phyloP scores from a whole-genome alignment of 2,888 invertebrate genomes.

The Galerucella nymphaeae region DNA sequence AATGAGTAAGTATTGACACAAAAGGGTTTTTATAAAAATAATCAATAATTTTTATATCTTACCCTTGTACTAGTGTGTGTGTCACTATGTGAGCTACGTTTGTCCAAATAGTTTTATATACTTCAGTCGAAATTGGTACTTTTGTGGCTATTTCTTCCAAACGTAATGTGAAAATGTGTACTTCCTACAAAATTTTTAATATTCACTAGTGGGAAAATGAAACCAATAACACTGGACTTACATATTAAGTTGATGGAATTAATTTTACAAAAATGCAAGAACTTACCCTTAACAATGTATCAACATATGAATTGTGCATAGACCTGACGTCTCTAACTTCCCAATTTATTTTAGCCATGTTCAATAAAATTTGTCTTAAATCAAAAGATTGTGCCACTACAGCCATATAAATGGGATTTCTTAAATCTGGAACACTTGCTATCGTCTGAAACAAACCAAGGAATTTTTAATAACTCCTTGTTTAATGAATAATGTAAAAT shows the following conservation, averaged over 20 bases:
- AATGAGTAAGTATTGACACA: no score
- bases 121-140: constrained; percentile 78
- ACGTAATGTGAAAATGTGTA: constrained; percentile 82
- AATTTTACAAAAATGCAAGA: not conserved
- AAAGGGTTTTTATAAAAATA: not conserved
- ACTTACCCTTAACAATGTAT: constrained; percentile 74
- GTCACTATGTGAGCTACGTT: constrained; percentile 87
- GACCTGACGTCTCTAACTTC: constrained; percentile 94
- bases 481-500: no score
- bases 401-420: constrained; percentile 88
- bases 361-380: constrained; percentile 77
- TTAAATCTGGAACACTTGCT: constrained; percentile 77
- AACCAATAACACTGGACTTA: not conserved
- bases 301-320: constrained; percentile 91
- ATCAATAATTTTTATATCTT: constrained; percentile 46
- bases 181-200: constrained; percentile 67
- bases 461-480: no score
- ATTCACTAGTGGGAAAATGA: not conserved
- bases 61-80: constrained; percentile 93
- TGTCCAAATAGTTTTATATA: constrained; percentile 84
- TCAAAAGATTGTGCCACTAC: constrained; percentile 86
- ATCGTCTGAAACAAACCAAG: constrained; percentile 68
- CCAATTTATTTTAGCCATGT: constrained; percentile 97
- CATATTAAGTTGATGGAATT: no score
- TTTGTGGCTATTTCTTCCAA: constrained; percentile 78